Evolutionary conservation across 2,888 invertebrate species (phyloP), one percentile per base, ranked within the genome.

Genomic region (Pollenia angustigena): DNA sequence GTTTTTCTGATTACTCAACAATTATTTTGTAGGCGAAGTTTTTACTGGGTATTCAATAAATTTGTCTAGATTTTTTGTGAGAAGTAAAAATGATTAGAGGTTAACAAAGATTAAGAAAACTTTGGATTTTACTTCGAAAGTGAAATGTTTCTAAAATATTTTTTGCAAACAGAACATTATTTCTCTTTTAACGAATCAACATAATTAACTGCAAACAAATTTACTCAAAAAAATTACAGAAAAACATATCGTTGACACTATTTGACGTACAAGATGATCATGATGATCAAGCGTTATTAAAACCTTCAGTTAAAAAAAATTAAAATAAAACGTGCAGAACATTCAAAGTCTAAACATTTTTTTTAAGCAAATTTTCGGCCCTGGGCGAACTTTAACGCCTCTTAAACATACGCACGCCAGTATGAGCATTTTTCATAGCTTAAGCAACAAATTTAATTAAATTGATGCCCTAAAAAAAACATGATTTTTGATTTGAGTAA

Each of bases 321-420:
- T 1, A 18, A 60, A 42, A 32, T 40, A 62, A 62, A 60, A 71
- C 40, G 60, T 14, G 60, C 69, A 40, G 18, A 68, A 42, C 32
- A 78, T 60, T 40, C 18, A 56, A 56, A 10, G 32, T 40, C 50
- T 60, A 80, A 40, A 8, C 32, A 60, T 56, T 58, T 58, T 42
- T 18, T 16, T 32, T 32, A 23, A 23, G n/a, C 42, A 60, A 4
- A 44, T 46, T 52, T 60, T 8, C 40, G 23, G 44, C 74, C 60
- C 44, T 23, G 52, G 74, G 74, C 75, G 44, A 60, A 69, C 42
- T 64, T 76, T 68, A 69, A 75, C 69, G 75, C 75, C 60, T 82
- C 75, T 60, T 68, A 32, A 71, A 69, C 6, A 62, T 12, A 56
- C 23, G 23, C 10, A 56, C 56, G 23, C 18, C 23, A 56, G 56